Base-by-base conservation (phyloP, 2,797 vertebrate genomes). In the Chelidonichthys spinosus region DNA sequence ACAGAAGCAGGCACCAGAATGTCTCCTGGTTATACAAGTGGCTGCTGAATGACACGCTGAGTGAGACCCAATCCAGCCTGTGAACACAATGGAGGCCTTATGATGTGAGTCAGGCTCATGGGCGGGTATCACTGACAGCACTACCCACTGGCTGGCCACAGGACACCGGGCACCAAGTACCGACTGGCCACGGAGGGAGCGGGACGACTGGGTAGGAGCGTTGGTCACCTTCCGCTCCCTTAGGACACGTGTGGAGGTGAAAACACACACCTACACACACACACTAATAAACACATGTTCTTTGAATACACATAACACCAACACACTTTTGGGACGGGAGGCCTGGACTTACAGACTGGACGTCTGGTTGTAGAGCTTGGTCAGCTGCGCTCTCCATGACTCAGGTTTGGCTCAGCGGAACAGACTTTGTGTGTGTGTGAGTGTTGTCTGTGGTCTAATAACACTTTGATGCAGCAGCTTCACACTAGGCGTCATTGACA, bases 41-140 rank as follows among this genome's bases (percentile, higher is more conserved):
- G 91, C 85, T 92, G 89, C 88, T 92, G 88, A 94, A 91, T 92
- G 89, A 92, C 91, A 88, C 68, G 80, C 83, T 85, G 91, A 92
- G 89, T 85, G 92, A 92, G 93, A 92, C 92, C 91, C 89, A 93
- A 92, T 93, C 92, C 92, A 86, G 92, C 88, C 85, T 79, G 86
- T 17, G 79, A 91, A 90, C 90, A 95, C 93, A 95, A 95, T 93
- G 90, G 87, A 82, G 81, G 84, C 92, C 91, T 94, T 95, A 93
- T 94, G 88, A 91, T 91, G 87, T 89, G 89, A 92, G 86, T 91
- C 90, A 90, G 86, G 87, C 89, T 86, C 86, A 82, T 87, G 90
- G 92, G 87, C 81, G 90, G 86, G 89, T 90, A 92, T 92, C 90
- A 73, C 68, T 90, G 88, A 89, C 88, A 80, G 90, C 73, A 64